phyloP scores from a whole-genome alignment of 2,113 vertebrate genomes.

The Dasyurus viverrinus region DNA sequence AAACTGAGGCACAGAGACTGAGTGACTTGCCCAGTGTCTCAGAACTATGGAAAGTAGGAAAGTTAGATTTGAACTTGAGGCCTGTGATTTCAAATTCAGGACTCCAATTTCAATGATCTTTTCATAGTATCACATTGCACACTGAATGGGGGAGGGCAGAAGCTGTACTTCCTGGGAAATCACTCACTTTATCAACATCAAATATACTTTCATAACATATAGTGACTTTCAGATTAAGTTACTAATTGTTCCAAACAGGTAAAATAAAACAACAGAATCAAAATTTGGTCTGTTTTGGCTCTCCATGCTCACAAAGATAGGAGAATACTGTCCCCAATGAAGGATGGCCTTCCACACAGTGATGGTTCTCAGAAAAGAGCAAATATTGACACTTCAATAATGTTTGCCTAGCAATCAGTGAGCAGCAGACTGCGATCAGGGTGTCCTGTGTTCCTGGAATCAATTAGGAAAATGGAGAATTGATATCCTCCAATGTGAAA shows the following conservation, averaged over 20 bases:
- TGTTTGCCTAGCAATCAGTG: conserved; percentile 81
- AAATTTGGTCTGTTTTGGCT: conserved; percentile 43
- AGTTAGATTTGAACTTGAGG: not conserved
- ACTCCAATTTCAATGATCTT: not conserved
- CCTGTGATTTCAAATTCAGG: not conserved
- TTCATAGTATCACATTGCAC: not conserved
- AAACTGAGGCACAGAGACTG: not conserved
- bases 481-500: conserved; percentile 77
- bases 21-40: not conserved
- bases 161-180: not conserved
- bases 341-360: conserved; percentile 72
- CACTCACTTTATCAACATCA: not conserved
- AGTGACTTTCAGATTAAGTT: not conserved
- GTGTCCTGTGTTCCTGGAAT: conserved; percentile 77
- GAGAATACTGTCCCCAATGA: conserved; percentile 72
- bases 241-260: conserved; percentile 44
- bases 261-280: conserved; percentile 46
- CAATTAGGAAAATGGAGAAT: conserved; percentile 82
- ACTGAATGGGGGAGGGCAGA: not conserved
- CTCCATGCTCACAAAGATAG: conserved; percentile 65
- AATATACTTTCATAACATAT: not conserved
- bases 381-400: conserved; percentile 84
- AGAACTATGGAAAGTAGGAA: not conserved
- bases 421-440: conserved; percentile 72
- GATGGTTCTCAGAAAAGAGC: conserved; percentile 76